phyloP scores from a whole-genome alignment of 2,113 vertebrate species.

The Hypanus sabinus region DNA sequence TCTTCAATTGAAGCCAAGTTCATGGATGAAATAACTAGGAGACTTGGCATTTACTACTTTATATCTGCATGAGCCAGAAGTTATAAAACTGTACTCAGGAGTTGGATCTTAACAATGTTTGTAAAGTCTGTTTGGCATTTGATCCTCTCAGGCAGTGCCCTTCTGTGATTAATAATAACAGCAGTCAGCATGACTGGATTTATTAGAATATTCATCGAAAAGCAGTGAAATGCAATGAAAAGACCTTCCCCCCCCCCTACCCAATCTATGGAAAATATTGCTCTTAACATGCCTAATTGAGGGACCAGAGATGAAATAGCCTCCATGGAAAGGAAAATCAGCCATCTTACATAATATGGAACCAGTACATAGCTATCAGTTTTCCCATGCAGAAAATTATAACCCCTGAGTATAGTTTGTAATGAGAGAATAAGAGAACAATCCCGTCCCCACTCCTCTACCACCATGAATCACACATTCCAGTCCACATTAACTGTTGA shows the following conservation, averaged over 20 bases:
- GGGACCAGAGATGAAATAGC: neutral
- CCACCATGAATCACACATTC: neutral
- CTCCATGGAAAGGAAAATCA: neutral
- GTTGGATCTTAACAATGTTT: neutral
- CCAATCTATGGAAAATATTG: neutral
- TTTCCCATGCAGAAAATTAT: neutral
- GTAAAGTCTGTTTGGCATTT: neutral
- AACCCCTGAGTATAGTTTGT: neutral
- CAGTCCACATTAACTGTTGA: neutral
- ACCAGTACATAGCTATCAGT: neutral
- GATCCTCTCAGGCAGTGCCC: neutral
- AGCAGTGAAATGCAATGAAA: neutral
- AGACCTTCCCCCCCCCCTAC: neutral
- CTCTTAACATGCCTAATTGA: neutral
- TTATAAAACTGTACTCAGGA: neutral
- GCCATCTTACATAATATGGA: neutral
- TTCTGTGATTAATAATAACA: neutral
- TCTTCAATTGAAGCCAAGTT: constrained; percentile 5
- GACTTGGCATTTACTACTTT: neutral
- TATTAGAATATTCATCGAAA: neutral
- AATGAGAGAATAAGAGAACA: too few species aligned
- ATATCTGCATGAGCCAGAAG: too few species aligned
- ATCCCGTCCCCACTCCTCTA: neutral
- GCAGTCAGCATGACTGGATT: neutral
- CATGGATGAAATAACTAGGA: neutral